Percentiles rank a stretch among this genome's conserved stretches.
Evolutionary conservation across 2,113 vertebrate species (phyloP).

Genomic region (Burhinus oedicnemus): DNA sequence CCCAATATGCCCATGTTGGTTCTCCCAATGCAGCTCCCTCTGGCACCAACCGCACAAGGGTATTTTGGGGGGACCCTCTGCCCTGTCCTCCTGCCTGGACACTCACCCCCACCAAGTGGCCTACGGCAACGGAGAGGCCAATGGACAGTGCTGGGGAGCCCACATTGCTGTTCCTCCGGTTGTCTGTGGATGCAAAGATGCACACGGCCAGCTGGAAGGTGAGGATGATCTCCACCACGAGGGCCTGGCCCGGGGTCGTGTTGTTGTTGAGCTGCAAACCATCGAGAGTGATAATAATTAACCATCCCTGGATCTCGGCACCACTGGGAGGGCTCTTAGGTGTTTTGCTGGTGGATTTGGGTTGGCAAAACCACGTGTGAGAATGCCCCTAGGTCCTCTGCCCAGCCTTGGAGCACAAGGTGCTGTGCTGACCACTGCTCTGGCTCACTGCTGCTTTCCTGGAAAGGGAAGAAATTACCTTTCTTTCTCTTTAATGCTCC

Average conservation of each 20-base stretch:
- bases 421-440: not conserved
- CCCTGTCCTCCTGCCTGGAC: not conserved
- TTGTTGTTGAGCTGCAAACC: constrained; percentile 72
- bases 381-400: not conserved
- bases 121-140: constrained; percentile 77
- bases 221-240: constrained; percentile 79
- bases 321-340: accelerated
- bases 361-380: not conserved
- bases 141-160: constrained; percentile 76
- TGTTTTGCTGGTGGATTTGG: not conserved
- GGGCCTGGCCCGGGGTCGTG: constrained; percentile 66
- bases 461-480: not conserved
- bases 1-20: accelerated
- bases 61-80: not conserved
- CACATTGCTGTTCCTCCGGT: constrained; percentile 61
- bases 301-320: accelerated
- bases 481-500: not conserved
- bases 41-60: accelerated
- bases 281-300: not conserved
- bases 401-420: not conserved
- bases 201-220: constrained; percentile 82
- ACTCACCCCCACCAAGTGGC: constrained; percentile 83
- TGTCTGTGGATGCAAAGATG: constrained; percentile 77
- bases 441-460: not conserved
- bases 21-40: not conserved